Evolutionary conservation across 2,888 invertebrate genomes (phyloP), one percentile per base, ranked within the genome.

Genomic region (Fragum fragum): DNA sequence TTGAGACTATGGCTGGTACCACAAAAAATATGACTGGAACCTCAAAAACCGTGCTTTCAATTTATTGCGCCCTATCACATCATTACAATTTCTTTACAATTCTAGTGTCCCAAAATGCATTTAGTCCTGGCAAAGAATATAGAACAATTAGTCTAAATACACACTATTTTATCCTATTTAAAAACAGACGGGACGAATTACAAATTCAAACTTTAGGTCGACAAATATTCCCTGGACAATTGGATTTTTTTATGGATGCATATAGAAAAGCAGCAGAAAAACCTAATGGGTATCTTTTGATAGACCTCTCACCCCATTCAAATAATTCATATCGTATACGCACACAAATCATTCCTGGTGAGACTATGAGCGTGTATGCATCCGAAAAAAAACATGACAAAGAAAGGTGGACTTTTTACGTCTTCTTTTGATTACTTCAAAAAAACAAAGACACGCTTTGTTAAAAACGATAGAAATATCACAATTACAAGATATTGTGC

Each of bases 161-260:
- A 18, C 81, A 81, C 21, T 74, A 81, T 69, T 71, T 81, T 28
- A 66, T 81, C 28, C 52, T 81, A 14, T 79, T 85, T 52, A 73
- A 76, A 55, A 81, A 85, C 28, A 55, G 66, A 57, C 29, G 85
- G 39, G 81, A 81, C 59, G 70, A 75, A 53, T 63, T 71, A 42
- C 85, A 85, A 66, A 75, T 85, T 23, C 63, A 77, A 42, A 73
- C 78, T 1, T 75, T 85, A 28, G 82, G 72, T 28, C 76, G 77
- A 57, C 85, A 85, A 66, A 78, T 82, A 47, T 82, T 72, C 55
- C 80, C 82, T 5, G 57, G 78, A 36, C 79, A 80, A 71, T 23
- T 68, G 23, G 69, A 73, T 2, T 85, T 72, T 59, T 82, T 85
- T 63, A 79, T 79, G 79, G 79, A 81, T 68, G 73, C 74, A n/a